phyloP scores from a whole-genome alignment of 2,113 vertebrate genomes.

The Halichoeres trimaculatus region DNA sequence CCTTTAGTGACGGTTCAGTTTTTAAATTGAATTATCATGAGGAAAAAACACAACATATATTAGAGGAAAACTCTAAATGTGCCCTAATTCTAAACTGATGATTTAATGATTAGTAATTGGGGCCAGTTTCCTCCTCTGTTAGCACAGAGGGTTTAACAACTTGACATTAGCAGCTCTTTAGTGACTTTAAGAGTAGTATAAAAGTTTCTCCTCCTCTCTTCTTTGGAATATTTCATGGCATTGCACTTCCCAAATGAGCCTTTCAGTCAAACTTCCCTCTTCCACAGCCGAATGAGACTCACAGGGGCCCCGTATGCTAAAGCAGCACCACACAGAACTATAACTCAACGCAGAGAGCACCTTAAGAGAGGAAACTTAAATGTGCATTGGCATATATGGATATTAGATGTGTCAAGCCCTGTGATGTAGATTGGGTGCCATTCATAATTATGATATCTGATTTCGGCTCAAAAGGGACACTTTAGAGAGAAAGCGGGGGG shows the following conservation, averaged over 20 bases:
- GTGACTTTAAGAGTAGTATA: slow-evolving; percentile 10
- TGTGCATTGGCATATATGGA: slow-evolving; percentile 78
- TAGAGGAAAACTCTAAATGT: background rate
- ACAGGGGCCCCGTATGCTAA: slow-evolving; percentile 57
- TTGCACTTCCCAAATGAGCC: slow-evolving; percentile 64
- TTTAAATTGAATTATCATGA: slow-evolving; percentile 20
- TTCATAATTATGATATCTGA: slow-evolving; percentile 86
- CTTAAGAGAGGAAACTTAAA: slow-evolving; percentile 77
- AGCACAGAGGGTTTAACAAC: background rate
- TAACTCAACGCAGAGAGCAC: slow-evolving; percentile 78
- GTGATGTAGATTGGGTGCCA: slow-evolving; percentile 81
- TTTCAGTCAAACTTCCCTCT: slow-evolving; percentile 69
- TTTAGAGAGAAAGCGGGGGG: slow-evolving; percentile 61
- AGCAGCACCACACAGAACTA: slow-evolving; percentile 53
- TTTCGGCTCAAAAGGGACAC: slow-evolving; percentile 69
- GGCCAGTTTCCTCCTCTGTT: background rate
- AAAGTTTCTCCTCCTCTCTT: slow-evolving; percentile 63
- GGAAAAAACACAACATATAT: slow-evolving; percentile 22
- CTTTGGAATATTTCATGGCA: slow-evolving; percentile 56
- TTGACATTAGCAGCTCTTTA: slow-evolving; percentile 21
- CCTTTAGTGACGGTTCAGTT: slow-evolving; percentile 34
- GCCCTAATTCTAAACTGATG: background rate
- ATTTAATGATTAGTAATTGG: slow-evolving; percentile 18
- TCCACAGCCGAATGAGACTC: slow-evolving; percentile 75
- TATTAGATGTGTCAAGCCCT: slow-evolving; percentile 81